phyloP scores from a whole-genome alignment of 2,888 invertebrate species.

The Eupeodes luniger region DNA sequence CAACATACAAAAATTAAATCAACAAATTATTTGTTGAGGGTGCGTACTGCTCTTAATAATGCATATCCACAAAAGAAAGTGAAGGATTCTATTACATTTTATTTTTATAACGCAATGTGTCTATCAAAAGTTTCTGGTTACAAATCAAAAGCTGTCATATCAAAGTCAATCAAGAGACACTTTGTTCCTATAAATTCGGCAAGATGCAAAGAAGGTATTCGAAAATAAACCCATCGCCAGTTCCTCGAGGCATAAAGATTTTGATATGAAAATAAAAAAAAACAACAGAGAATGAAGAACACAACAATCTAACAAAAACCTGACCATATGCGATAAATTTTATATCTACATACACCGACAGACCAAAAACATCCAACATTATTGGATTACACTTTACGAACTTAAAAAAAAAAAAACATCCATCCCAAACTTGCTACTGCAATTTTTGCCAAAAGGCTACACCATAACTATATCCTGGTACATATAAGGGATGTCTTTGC shows the following conservation, averaged over 20 bases:
- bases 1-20: too few relatives aligned
- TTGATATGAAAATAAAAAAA: conserved; percentile 50
- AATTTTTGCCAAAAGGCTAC: conserved; percentile 15
- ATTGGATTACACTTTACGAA: conserved; percentile 69
- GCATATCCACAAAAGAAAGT: too few relatives aligned
- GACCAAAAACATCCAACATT: conserved; percentile 52
- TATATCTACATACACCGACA: conserved; percentile 29
- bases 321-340: conserved; percentile 75
- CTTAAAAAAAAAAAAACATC: conserved; percentile 34
- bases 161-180: conserved; percentile 66
- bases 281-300: conserved; percentile 33
- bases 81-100: not conserved
- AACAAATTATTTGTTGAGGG: too few relatives aligned
- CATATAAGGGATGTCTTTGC: conserved; percentile 45
- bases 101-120: conserved; percentile 23
- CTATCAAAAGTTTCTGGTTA: conserved; percentile 55
- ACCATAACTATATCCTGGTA: too few relatives aligned
- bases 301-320: conserved; percentile 49
- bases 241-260: conserved; percentile 60
- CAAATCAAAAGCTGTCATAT: conserved; percentile 74
- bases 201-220: not conserved
- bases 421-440: not conserved
- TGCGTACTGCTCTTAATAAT: too few relatives aligned
- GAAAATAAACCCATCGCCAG: conserved; percentile 43
- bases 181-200: not conserved